Evolutionary conservation across 2,797 vertebrate genomes (phyloP).

Genomic region (Clarias fuscus): DNA sequence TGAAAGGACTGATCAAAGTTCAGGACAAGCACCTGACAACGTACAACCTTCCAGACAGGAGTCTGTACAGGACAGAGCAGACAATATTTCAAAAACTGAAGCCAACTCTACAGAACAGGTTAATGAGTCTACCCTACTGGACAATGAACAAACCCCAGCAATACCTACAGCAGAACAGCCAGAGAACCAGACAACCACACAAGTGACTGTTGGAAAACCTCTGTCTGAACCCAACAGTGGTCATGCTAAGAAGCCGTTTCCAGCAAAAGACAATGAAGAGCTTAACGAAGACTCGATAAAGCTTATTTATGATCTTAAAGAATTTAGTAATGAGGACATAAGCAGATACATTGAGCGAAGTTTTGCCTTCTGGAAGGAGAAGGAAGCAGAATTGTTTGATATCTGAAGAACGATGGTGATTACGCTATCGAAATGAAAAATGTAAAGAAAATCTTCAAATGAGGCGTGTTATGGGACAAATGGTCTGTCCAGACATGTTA

Average conservation of each 20-base stretch:
- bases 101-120: not conserved
- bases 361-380: constrained; percentile 99
- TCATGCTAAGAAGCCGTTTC: constrained; percentile 14
- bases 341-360: constrained; percentile 95
- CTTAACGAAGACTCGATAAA: constrained; percentile 75
- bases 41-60: constrained; percentile 13
- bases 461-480: not conserved
- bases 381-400: constrained; percentile 91
- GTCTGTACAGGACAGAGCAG: constrained; percentile 28
- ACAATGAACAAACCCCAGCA: constrained; percentile 25
- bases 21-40: constrained; percentile 36
- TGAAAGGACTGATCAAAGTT: constrained; percentile 40
- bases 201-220: constrained; percentile 58
- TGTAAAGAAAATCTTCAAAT: not conserved
- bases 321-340: constrained; percentile 94
- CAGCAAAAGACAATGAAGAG: constrained; percentile 49
- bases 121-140: constrained; percentile 21
- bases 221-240: not conserved
- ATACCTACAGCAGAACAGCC: constrained; percentile 35
- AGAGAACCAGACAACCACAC: constrained; percentile 54
- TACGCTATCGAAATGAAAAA: constrained; percentile 2
- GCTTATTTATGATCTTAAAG: constrained; percentile 86
- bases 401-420: constrained; percentile 65
- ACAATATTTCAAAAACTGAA: not conserved
- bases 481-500: not conserved